A percentile compares a stretch with the other conserved stretches of the same genome.
These are phyloP conservation scores for Drosophila vallismaia DNA, from an alignment of 2,888 invertebrate species.

Conservation along the genomic window DNA sequence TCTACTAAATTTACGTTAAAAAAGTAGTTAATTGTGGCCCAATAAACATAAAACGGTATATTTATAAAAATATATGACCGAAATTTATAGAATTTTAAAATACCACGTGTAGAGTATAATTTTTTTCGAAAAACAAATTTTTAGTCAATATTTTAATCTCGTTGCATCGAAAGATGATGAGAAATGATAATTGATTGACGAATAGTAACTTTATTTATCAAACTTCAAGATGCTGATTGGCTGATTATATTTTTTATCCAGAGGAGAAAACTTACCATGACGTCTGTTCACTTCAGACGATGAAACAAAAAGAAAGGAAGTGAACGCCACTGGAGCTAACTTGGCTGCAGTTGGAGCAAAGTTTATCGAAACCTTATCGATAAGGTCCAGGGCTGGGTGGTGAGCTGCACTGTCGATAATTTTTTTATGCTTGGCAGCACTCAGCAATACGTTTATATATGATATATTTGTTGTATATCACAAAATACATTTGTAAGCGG, in stretches of 20 bases:
- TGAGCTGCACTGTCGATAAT: not conserved
- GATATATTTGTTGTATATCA: too few species aligned
- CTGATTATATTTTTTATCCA: not conserved
- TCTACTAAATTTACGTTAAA: not conserved
- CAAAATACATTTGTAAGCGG: too few species aligned
- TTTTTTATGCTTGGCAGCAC: not conserved
- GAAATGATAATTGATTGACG: not conserved
- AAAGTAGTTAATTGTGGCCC: too few species aligned
- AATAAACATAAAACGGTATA: too few species aligned
- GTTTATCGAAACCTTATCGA: not conserved
- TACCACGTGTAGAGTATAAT: too few species aligned
- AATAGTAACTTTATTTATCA: not conserved
- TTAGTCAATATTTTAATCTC: too few species aligned
- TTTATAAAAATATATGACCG: too few species aligned
- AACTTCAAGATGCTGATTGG: not conserved
- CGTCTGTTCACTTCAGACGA: conserved; percentile 77
- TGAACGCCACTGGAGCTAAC: conserved; percentile 46
- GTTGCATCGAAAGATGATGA: too few species aligned
- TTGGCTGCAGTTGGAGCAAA: conserved; percentile 43
- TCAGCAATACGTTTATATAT: not conserved
- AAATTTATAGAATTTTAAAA: too few species aligned
- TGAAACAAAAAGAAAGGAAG: conserved; percentile 80
- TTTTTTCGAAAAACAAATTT: too few species aligned
- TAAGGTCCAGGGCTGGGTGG: not conserved
- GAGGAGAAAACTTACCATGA: conserved; percentile 72